Conservation (phyloP, 2,797 vertebrate species). For the Hypotaenidia okinawae region DNA sequence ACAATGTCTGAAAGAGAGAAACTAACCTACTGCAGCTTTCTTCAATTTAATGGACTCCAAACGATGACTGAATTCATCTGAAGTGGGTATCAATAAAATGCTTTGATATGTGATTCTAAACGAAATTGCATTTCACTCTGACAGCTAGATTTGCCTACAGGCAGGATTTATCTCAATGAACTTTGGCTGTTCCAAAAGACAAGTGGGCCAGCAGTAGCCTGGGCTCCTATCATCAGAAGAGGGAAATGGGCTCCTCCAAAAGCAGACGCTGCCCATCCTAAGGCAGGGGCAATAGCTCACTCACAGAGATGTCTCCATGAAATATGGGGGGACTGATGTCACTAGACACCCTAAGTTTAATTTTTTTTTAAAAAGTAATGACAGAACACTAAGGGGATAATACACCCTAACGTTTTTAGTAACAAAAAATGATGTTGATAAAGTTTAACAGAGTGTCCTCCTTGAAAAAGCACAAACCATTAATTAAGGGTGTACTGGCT, state of each 20-base stretch:
- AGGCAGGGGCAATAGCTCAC: neutral
- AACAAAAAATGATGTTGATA: neutral
- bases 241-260: neutral
- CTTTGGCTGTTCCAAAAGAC: neutral
- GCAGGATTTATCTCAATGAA: neutral
- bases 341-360: neutral
- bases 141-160: neutral
- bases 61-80: neutral
- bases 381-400: neutral
- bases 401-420: neutral
- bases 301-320: neutral
- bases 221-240: neutral
- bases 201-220: neutral
- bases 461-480: neutral
- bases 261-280: neutral
- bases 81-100: neutral
- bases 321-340: neutral
- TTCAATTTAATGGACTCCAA: neutral
- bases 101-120: neutral
- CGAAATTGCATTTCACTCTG: neutral
- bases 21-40: neutral
- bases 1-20: neutral
- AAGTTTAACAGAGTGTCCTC: neutral
- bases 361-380: neutral
- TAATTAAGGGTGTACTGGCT: neutral